Conservation (phyloP, 1,140 invertebrate species). For the Stenopsyche tienmushanensis region DNA sequence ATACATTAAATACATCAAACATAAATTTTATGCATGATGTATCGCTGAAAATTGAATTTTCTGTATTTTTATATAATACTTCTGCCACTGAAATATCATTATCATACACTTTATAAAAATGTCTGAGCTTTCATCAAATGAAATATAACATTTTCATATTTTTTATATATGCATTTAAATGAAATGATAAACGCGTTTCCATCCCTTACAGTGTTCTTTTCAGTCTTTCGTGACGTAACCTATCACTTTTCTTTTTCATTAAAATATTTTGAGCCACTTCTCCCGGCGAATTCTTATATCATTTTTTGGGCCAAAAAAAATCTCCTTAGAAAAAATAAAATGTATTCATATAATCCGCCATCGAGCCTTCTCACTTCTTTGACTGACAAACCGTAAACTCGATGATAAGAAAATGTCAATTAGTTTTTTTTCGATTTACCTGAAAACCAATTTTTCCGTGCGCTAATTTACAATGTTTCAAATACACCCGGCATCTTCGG, state of each 20-base stretch:
- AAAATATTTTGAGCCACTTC: not conserved
- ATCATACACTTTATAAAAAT: too few species aligned
- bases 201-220: not conserved
- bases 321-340: not conserved
- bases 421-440: constrained; percentile 12
- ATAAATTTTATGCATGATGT: too few species aligned
- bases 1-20: too few species aligned
- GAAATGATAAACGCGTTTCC: not conserved
- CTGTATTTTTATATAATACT: too few species aligned
- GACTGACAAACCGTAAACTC: constrained; percentile 23
- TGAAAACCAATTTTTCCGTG: constrained; percentile 12
- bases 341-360: not conserved
- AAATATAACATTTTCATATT: too few species aligned
- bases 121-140: too few species aligned
- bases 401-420: constrained; percentile 25
- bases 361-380: constrained; percentile 8
- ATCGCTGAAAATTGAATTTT: too few species aligned
- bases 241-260: constrained; percentile 17
- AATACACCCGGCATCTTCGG: constrained; percentile 10
- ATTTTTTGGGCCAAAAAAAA: not conserved
- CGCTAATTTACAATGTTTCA: constrained; percentile 22
- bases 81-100: too few species aligned
- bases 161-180: constrained; percentile 7
- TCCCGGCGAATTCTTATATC: not conserved
- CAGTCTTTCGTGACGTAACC: constrained; percentile 3